Conservation (phyloP, 2,797 vertebrate species). For the Poecile montanus region DNA sequence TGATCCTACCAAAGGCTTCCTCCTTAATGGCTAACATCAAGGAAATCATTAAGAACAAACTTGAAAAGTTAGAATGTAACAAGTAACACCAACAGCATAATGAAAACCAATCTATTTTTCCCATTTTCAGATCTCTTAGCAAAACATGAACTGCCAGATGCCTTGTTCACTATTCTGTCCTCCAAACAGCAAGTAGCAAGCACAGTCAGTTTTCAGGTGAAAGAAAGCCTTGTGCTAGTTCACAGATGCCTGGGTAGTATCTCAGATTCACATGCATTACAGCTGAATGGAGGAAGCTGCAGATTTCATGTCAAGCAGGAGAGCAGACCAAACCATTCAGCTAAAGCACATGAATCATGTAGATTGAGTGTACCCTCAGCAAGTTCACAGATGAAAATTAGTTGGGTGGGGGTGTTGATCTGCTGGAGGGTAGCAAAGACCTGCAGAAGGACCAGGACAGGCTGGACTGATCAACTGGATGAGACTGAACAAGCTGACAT, state of each 20-base stretch:
- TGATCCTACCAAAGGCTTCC: not conserved
- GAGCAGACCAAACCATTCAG: not conserved
- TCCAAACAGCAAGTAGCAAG: not conserved
- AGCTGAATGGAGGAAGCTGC: not conserved
- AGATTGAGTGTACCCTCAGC: not conserved
- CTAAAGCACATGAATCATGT: not conserved
- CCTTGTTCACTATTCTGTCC: not conserved
- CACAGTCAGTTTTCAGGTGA: not conserved
- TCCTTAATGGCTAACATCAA: not conserved
- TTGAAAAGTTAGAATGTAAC: not conserved
- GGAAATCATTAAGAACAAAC: not conserved
- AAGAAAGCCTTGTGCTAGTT: not conserved
- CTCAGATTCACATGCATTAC: not conserved
- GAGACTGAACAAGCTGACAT: not conserved
- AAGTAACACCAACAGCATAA: not conserved
- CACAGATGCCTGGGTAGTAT: fast-evolving
- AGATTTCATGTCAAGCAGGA: not conserved
- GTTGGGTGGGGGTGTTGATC: not conserved
- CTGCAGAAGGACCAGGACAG: not conserved
- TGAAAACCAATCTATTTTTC: not conserved
- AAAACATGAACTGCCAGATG: not conserved
- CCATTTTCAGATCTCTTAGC: not conserved
- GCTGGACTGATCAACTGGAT: not conserved
- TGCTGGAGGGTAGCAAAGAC: not conserved
- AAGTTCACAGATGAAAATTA: not conserved